Conservation (phyloP, 2,888 invertebrate genomes). For the Morpho deidamia region DNA sequence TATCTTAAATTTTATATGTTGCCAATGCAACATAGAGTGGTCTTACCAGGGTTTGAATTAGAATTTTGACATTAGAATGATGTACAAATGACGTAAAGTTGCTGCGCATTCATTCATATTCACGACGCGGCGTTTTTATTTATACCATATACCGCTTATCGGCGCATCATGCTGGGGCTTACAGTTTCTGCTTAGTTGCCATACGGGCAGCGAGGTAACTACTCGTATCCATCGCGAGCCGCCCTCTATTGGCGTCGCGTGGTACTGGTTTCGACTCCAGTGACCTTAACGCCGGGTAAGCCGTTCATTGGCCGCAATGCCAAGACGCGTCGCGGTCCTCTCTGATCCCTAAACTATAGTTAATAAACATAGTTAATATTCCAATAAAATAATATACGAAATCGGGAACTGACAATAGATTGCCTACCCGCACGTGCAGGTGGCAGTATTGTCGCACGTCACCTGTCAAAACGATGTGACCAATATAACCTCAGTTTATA, state of each 20-base stretch:
- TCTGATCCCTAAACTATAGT: slow-evolving; percentile 56
- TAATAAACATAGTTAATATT: too few relatives aligned
- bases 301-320: slow-evolving; percentile 71
- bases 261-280: slow-evolving; percentile 44
- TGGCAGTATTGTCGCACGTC: slow-evolving; percentile 53
- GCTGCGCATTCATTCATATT: slow-evolving; percentile 62
- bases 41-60: neutral
- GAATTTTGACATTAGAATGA: slow-evolving; percentile 9
- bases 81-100: slow-evolving; percentile 36
- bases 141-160: slow-evolving; percentile 73
- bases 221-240: slow-evolving; percentile 52
- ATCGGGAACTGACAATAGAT: slow-evolving; percentile 39
- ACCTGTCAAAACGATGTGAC: slow-evolving; percentile 72
- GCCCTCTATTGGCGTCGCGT: slow-evolving; percentile 49
- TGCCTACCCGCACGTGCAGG: slow-evolving; percentile 41
- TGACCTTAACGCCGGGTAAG: slow-evolving; percentile 65
- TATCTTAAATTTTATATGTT: too few relatives aligned
- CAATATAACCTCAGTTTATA: slow-evolving; percentile 54
- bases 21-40: too few relatives aligned
- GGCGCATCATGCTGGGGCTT: slow-evolving; percentile 55
- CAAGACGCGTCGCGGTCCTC: slow-evolving; percentile 53
- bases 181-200: slow-evolving; percentile 62
- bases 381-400: slow-evolving; percentile 32
- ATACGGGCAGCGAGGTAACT: slow-evolving; percentile 62
- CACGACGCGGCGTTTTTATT: slow-evolving; percentile 63